phyloP scores from a whole-genome alignment of 2,888 invertebrate species.

The Dromius quadrimaculatus region DNA sequence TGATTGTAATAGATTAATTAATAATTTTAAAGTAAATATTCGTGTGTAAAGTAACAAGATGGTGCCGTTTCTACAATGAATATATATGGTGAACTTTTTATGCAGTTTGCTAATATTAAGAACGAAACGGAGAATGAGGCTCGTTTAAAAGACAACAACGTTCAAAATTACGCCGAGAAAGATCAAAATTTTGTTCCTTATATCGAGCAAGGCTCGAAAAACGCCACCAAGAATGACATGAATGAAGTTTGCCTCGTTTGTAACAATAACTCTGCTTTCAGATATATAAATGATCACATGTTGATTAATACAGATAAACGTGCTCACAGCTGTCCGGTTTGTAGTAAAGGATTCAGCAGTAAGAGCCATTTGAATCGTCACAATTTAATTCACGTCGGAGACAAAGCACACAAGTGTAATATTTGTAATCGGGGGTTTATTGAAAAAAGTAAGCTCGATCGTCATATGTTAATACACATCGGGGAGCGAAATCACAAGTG shows the following conservation, averaged over 20 bases:
- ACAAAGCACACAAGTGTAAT: constrained; percentile 40
- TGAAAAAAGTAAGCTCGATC: constrained; percentile 42
- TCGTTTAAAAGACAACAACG: constrained; percentile 38
- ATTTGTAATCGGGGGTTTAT: constrained; percentile 46
- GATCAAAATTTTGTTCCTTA: constrained; percentile 36
- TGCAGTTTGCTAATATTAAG: constrained; percentile 50
- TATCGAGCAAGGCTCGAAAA: constrained; percentile 36
- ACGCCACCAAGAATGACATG: constrained; percentile 36
- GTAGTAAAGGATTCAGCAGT: constrained; percentile 44
- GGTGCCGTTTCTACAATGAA: constrained; percentile 49
- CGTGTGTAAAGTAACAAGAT: constrained; percentile 38
- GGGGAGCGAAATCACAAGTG: constrained; percentile 46
- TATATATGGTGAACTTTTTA: constrained; percentile 48
- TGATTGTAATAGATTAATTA: constrained; percentile 24
- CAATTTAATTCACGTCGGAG: constrained; percentile 44
- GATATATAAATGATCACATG: constrained; percentile 50
- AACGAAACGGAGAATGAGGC: constrained; percentile 42
- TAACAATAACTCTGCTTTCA: constrained; percentile 42
- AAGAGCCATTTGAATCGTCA: constrained; percentile 47
- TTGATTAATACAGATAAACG: constrained; percentile 47
- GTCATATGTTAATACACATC: constrained; percentile 45
- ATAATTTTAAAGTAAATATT: constrained; percentile 22
- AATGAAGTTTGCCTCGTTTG: constrained; percentile 40
- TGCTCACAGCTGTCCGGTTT: constrained; percentile 38
- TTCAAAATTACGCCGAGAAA: constrained; percentile 35